Evolutionary conservation across 2,888 invertebrate species (phyloP), one percentile per base, ranked within the genome.

Genomic region (Chymomyza caudatula): DNA sequence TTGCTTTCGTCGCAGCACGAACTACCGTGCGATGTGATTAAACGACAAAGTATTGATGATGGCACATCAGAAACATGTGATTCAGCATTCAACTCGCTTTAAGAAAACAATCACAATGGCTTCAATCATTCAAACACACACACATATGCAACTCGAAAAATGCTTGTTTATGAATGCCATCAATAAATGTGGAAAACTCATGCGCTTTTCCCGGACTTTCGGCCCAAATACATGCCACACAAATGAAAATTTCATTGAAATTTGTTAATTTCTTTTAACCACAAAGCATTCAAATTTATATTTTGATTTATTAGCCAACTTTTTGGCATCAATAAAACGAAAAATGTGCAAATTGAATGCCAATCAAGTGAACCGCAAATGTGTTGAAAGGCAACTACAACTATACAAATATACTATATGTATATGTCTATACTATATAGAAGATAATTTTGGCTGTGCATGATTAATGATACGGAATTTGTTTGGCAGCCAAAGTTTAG

Each of bases 301-400:
- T 47, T 47, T 8, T 47, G 19, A 17, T 47, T 47, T 47, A 47
- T 47, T 47, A 47, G 47, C 19, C 6, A 25, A 25, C 25, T 44
- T 51, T 15, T 20, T 63, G 61, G 44, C 6, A 54, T 47, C n/a
- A 8, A 42, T 53, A 59, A 37, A 47, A n/a, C 11, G 25, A 51
- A 22, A 63, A 59, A 74, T 61, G 8, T 44, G 57, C 42, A 5
- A 62, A 65, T 55, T 51, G 22, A 20, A 51, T 51, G 51, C 20
- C 51, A 51, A 51, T 51, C 51, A 51, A 51, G 1, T 22, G 13
- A 22, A 25, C 49, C 43, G 13, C 22, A 25, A 71, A 61, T 54
- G 54, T 62, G 71, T 47, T 75, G 57, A 74, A 74, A 57, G 49
- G 8, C 60, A 73, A 57, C 20, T 20, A 47, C 13, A 20, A 20